Evolutionary conservation across 2,888 invertebrate species (phyloP).

Genomic region (Liodrosophila aerea): DNA sequence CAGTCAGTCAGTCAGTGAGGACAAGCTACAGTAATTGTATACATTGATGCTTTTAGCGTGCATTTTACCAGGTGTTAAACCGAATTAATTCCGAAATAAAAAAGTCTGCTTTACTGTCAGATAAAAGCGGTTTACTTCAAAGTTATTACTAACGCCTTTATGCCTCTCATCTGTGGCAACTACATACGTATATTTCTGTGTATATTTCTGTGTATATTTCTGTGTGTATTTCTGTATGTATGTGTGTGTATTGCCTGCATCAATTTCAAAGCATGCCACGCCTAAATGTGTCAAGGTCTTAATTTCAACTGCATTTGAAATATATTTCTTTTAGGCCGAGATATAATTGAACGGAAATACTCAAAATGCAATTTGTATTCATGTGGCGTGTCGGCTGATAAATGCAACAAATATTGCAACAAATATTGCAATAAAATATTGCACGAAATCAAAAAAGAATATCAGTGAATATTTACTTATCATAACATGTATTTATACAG

Average conservation of each 20-base stretch:
- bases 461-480: not conserved
- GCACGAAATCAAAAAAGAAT: not conserved
- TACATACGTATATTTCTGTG: no score
- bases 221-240: conserved; percentile 8
- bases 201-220: not conserved
- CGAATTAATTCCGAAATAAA: no score
- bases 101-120: no score
- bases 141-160: no score
- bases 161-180: no score
- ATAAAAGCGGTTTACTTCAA: no score
- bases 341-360: conserved; percentile 18
- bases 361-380: conserved; percentile 10
- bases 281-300: conserved; percentile 44
- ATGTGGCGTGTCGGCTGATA: conserved; percentile 46
- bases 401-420: conserved; percentile 24
- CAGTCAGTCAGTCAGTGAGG: no score
- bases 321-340: conserved; percentile 18
- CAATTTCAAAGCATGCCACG: not conserved
- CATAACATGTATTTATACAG: not conserved
- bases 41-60: no score
- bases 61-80: no score
- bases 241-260: conserved; percentile 17
- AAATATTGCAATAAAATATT: not conserved
- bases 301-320: conserved; percentile 35
- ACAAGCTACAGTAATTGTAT: no score